Evolutionary conservation across 92 coral and sea anemone species (phyloP).

Genomic region (Umimayanthus chanpuru): DNA sequence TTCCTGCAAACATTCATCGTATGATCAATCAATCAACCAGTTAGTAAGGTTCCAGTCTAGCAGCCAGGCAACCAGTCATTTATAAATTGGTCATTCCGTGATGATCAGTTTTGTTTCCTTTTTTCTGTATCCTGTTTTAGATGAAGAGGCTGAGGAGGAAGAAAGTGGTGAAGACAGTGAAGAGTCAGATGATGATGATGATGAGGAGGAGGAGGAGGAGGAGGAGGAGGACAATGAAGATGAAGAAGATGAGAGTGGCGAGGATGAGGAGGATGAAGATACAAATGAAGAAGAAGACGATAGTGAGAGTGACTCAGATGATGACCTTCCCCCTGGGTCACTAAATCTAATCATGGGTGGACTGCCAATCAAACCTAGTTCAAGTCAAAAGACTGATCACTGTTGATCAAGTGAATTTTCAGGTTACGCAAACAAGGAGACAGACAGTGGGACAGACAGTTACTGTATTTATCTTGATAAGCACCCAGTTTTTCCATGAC

Average conservation of each 20-base stretch:
- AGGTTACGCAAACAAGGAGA: not conserved
- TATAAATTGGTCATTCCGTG: not conserved
- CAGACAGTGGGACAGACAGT: too few relatives aligned
- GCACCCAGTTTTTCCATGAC: too few relatives aligned
- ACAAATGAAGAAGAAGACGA: slow-evolving; percentile 51
- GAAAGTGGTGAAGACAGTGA: slow-evolving; percentile 44
- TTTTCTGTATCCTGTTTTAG: not conserved
- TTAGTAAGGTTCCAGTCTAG: not conserved
- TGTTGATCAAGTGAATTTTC: not conserved
- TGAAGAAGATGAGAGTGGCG: slow-evolving; percentile 48
- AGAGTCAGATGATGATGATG: slow-evolving; percentile 43
- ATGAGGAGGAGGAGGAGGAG: slow-evolving; percentile 46
- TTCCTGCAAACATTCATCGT: too few relatives aligned
- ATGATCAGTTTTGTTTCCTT: not conserved
- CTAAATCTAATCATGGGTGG: slow-evolving; percentile 88
- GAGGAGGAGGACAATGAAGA: slow-evolving; percentile 50
- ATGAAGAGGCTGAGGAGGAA: slow-evolving; percentile 43
- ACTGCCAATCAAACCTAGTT: slow-evolving; percentile 66
- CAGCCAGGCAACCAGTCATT: not conserved
- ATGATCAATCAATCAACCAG: not conserved
- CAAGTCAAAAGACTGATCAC: slow-evolving; percentile 3
- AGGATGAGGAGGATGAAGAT: slow-evolving; percentile 54
- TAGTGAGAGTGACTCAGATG: slow-evolving; percentile 33
- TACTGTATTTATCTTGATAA: too few relatives aligned
- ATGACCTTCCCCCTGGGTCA: slow-evolving; percentile 68